Percentiles rank a stretch among this genome's conserved stretches.
phyloP scores from a whole-genome alignment of 1,140 invertebrate species.

The Tachypleus tridentatus region DNA sequence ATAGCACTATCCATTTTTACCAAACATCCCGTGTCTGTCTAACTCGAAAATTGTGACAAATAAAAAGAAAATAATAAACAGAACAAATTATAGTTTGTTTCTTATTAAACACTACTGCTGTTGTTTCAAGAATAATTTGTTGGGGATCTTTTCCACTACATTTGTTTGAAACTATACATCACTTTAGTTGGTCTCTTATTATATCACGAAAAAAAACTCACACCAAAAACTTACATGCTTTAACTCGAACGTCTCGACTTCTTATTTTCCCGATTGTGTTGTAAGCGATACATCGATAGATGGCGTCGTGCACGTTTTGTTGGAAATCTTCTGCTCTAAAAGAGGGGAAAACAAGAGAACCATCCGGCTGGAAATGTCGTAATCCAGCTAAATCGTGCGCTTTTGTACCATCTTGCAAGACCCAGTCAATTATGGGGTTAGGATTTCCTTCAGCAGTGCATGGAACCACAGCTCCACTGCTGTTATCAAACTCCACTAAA shows the following conservation, averaged over 20 bases:
- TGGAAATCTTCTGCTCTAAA: slow-evolving; percentile 27
- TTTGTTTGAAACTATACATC: no score
- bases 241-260: slow-evolving; percentile 30
- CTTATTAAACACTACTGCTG: no score
- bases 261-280: slow-evolving; percentile 30
- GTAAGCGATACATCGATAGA: slow-evolving; percentile 31
- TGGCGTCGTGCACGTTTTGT: slow-evolving; percentile 28
- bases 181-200: no score
- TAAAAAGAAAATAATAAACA: no score
- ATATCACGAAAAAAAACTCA: no score
- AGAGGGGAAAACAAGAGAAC: slow-evolving; percentile 31
- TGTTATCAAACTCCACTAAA: slow-evolving; percentile 84
- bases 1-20: no score
- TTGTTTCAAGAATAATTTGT: no score
- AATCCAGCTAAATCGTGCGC: slow-evolving; percentile 49
- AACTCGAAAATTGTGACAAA: no score
- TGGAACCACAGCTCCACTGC: slow-evolving; percentile 79
- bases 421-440: slow-evolving; percentile 77
- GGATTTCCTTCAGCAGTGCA: slow-evolving; percentile 84
- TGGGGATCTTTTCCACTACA: no score
- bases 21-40: no score
- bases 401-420: slow-evolving; percentile 42
- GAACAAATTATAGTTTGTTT: no score
- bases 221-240: slow-evolving; percentile 28
- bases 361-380: slow-evolving; percentile 44